Percentiles rank a stretch among this genome's conserved stretches.
Evolutionary conservation across 1,140 invertebrate species (phyloP).

Genomic region (Akabosia matsudoensis): DNA sequence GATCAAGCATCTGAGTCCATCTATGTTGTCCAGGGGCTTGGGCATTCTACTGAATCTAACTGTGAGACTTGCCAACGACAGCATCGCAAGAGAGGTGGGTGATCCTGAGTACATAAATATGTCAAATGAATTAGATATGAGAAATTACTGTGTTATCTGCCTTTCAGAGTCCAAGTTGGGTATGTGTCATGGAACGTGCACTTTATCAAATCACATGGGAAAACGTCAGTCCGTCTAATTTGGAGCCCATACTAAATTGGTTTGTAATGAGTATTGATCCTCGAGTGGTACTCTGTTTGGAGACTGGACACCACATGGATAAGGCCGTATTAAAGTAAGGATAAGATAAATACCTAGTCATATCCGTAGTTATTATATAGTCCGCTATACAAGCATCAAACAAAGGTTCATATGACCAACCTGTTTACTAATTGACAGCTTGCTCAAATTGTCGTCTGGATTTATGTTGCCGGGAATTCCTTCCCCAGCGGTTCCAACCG

Average conservation of each 20-base stretch:
- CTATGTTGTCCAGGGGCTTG: conserved; percentile 54
- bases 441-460: conserved; percentile 62
- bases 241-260: conserved; percentile 71
- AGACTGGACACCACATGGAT: conserved; percentile 56
- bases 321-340: conserved; percentile 56
- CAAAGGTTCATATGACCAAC: background rate
- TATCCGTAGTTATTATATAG: background rate
- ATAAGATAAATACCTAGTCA: conserved; percentile 22
- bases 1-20: conserved; percentile 41
- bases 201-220: conserved; percentile 66
- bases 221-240: conserved; percentile 62
- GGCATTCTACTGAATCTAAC: conserved; percentile 62
- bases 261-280: conserved; percentile 73
- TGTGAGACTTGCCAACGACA: conserved; percentile 68
- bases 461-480: conserved; percentile 53
- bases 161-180: conserved; percentile 54
- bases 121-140: background rate
- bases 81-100: conserved; percentile 62
- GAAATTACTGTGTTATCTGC: background rate
- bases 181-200: conserved; percentile 60
- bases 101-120: background rate
- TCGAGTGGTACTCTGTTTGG: conserved; percentile 60
- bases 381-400: background rate
- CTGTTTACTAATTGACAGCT: conserved; percentile 50
- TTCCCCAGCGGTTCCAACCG: conserved; percentile 54